Percentiles rank a stretch among this genome's conserved stretches.
Evolutionary conservation across 2,113 vertebrate genomes (phyloP).

Genomic region (Ariopsis seemanni): DNA sequence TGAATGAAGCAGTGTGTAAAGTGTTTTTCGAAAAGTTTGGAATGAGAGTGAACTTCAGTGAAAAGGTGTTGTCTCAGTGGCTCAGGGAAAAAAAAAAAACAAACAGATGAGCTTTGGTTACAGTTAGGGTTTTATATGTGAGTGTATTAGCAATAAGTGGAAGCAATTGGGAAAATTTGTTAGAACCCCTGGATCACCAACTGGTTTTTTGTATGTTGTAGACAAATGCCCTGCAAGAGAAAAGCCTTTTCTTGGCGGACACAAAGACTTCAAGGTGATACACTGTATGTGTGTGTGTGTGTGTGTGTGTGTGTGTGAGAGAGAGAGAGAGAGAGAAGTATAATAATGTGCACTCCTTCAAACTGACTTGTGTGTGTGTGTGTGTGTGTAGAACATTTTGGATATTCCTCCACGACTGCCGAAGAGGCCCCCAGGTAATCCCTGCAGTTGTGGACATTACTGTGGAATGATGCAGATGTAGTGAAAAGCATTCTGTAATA

Average conservation of each 20-base stretch:
- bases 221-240: background rate
- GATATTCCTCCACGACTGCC: constrained; percentile 42
- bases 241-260: background rate
- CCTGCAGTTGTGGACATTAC: background rate
- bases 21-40: background rate
- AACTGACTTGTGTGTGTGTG: background rate
- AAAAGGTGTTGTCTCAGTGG: no score
- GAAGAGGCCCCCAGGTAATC: constrained; percentile 44
- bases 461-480: background rate
- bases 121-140: no score
- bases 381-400: constrained; percentile 51
- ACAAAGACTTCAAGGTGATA: background rate
- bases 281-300: background rate
- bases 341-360: background rate
- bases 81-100: no score
- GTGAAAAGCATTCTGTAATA: background rate
- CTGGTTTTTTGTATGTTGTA: constrained; percentile 16
- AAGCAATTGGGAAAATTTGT: background rate
- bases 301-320: background rate
- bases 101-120: no score
- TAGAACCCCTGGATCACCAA: background rate
- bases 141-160: background rate
- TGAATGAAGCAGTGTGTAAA: background rate
- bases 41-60: no score
- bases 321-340: background rate